Evolutionary conservation across 2,113 vertebrate genomes (phyloP).

Genomic region (Paradisaea rubra): DNA sequence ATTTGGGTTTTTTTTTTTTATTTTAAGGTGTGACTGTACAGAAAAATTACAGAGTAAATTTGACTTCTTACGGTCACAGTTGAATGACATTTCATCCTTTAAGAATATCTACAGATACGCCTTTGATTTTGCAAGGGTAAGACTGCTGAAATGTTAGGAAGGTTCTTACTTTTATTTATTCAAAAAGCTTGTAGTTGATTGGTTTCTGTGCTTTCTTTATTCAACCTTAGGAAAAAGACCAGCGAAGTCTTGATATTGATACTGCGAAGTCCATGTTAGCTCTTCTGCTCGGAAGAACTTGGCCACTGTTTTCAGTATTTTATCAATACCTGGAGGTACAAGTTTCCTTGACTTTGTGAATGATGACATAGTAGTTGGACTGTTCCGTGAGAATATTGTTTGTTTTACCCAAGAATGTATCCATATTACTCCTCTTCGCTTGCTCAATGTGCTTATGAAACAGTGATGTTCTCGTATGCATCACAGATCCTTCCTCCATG

Average conservation of each 20-base stretch:
- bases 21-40: conserved; percentile 89
- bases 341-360: not conserved
- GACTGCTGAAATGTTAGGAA: conserved; percentile 22
- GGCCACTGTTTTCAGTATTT: conserved; percentile 93
- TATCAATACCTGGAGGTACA: conserved; percentile 92
- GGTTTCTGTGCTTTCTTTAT: not conserved
- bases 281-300: conserved; percentile 88
- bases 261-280: conserved; percentile 94
- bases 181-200: not conserved
- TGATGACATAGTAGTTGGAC: not conserved
- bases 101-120: conserved; percentile 98
- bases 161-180: not conserved
- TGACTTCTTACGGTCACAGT: conserved; percentile 85
- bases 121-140: conserved; percentile 95
- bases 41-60: conserved; percentile 90
- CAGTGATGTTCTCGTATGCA: not conserved
- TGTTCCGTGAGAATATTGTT: not conserved
- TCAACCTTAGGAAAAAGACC: conserved; percentile 86
- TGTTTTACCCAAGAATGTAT: not conserved
- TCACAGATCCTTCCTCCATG: not conserved
- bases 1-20: not conserved
- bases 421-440: not conserved
- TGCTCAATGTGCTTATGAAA: not conserved
- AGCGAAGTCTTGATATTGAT: conserved; percentile 94
- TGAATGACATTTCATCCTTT: conserved; percentile 88